Conservation (phyloP, 1,140 invertebrate species). For the Stratiolaelaps scimitus region DNA sequence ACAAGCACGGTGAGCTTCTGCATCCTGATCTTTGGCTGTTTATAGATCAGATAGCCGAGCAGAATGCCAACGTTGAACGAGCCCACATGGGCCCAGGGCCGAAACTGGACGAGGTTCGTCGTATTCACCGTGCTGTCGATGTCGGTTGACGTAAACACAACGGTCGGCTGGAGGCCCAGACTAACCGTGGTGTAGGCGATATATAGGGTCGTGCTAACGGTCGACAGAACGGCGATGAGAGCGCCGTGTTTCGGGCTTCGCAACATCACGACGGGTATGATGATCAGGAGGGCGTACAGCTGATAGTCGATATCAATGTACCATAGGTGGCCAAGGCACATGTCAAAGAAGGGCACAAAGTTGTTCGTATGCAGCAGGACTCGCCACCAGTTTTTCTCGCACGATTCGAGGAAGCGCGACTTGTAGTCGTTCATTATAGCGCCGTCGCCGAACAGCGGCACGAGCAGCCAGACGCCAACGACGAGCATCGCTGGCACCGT, state of each 20-base stretch:
- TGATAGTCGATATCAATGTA: conserved; percentile 33
- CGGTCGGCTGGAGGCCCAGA: conserved; percentile 14
- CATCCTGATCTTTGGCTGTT: conserved; percentile 34
- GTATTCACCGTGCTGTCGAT: conserved; percentile 22
- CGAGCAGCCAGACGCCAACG: conserved; percentile 21
- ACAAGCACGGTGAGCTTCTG: background rate
- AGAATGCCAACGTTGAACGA: conserved; percentile 35
- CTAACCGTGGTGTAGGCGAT: conserved; percentile 20
- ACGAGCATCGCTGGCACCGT: conserved; percentile 18
- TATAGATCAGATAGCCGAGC: conserved; percentile 34
- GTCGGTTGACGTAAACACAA: conserved; percentile 10
- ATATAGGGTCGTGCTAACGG: background rate
- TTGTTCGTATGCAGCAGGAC: conserved; percentile 75
- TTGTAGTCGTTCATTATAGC: conserved; percentile 23
- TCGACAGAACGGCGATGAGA: conserved; percentile 1
- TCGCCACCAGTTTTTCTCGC: conserved; percentile 58
- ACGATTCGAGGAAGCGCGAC: conserved; percentile 15
- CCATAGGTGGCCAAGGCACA: conserved; percentile 33
- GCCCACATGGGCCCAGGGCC: conserved; percentile 34
- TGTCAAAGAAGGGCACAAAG: conserved; percentile 49
- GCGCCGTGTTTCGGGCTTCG: conserved; percentile 3
- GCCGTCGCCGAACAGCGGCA: conserved; percentile 18
- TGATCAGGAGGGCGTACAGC: conserved; percentile 30
- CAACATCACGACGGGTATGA: conserved; percentile 18
- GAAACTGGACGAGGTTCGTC: conserved; percentile 32